A percentile compares a stretch with the other conserved stretches of the same genome.
These are phyloP conservation scores for Drosophila kohkoa DNA, from an alignment of 1,140 invertebrate genomes.

Conservation along the genomic window DNA sequence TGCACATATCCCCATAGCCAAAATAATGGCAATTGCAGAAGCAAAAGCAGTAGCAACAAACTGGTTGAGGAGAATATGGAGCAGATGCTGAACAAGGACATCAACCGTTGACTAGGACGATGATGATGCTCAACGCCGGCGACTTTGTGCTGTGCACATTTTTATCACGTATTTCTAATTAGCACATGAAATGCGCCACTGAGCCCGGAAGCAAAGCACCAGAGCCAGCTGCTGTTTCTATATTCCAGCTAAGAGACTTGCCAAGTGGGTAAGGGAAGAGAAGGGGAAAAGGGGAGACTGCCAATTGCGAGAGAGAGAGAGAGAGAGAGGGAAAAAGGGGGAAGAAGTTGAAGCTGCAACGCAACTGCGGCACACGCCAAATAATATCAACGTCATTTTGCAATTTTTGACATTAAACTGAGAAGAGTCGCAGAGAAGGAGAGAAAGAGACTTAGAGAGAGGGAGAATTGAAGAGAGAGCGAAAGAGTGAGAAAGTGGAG, in stretches of 20 bases:
- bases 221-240: conserved; percentile 32
- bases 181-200: conserved; percentile 64
- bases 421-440: neutral
- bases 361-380: conserved; percentile 59
- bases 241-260: conserved; percentile 16
- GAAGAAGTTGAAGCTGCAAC: conserved; percentile 29
- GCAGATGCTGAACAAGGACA: conserved; percentile 23
- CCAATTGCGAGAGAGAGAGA: conserved; percentile 5
- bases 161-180: conserved; percentile 76
- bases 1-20: conserved; percentile 22
- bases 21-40: conserved; percentile 36
- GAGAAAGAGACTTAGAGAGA: neutral
- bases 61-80: neutral
- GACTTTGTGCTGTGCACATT: conserved; percentile 44
- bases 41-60: neutral
- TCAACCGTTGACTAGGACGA: conserved; percentile 27
- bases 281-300: neutral
- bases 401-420: conserved; percentile 68
- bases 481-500: conserved; percentile 8
- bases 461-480: neutral
- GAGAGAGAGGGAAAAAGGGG: neutral
- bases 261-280: neutral
- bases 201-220: conserved; percentile 32
- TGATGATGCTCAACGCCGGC: neutral
- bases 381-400: conserved; percentile 64